A percentile compares a stretch with the other conserved stretches of the same genome.
These are phyloP conservation scores for Limnodromus scolopaceus DNA, from an alignment of 2,797 vertebrate species.

Conservation along the genomic window DNA sequence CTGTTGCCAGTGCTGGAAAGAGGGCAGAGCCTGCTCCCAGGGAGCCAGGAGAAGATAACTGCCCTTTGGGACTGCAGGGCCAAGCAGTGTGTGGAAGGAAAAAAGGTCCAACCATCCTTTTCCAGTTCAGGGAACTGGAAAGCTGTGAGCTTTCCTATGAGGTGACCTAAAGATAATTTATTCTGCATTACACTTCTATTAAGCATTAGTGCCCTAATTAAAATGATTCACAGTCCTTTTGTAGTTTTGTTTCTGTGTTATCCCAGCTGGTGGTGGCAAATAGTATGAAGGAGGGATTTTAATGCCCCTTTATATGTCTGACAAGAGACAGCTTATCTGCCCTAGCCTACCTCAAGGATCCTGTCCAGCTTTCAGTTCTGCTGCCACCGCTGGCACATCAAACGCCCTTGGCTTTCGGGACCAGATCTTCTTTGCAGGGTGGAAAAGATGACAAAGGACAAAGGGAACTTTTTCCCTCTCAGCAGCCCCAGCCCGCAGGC, in stretches of 20 bases:
- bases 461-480: not conserved
- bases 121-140: not conserved
- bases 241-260: not conserved
- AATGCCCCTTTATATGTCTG: not conserved
- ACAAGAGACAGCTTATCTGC: not conserved
- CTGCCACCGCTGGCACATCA: not conserved
- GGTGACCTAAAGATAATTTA: not conserved
- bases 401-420: not conserved
- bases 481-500: not conserved
- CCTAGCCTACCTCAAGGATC: not conserved
- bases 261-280: not conserved
- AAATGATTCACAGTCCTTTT: slow-evolving; percentile 14
- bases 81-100: not conserved
- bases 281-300: not conserved
- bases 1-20: not conserved
- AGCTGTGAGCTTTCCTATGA: not conserved
- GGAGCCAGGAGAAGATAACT: not conserved
- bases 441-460: not conserved
- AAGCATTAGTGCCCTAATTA: slow-evolving; percentile 31
- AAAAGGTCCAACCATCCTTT: not conserved
- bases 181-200: slow-evolving; percentile 7
- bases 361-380: not conserved
- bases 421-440: not conserved
- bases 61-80: not conserved
- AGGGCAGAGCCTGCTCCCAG: not conserved